Conservation (phyloP, 2,113 vertebrate species). For the Gila orcuttii region DNA sequence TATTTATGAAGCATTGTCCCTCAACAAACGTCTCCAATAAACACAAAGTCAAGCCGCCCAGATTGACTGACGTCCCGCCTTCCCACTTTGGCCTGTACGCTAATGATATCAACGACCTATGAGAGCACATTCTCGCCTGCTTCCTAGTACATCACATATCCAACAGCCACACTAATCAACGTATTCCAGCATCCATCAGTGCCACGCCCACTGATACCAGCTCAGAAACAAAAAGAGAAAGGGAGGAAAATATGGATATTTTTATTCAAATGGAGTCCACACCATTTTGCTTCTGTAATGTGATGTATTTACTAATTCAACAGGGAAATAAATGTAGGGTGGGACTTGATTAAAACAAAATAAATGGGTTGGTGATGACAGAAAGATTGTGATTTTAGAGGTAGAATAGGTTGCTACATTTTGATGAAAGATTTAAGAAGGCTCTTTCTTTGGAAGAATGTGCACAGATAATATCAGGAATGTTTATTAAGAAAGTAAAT, state of each 20-base stretch:
- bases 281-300: neutral
- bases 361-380: no score
- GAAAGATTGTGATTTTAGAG: no score
- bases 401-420: no score
- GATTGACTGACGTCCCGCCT: constrained; percentile 54
- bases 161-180: constrained; percentile 71
- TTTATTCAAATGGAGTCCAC: neutral
- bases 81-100: constrained; percentile 53
- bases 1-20: constrained; percentile 29
- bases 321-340: no score
- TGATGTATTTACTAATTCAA: neutral
- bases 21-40: constrained; percentile 37
- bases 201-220: constrained; percentile 58
- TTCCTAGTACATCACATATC: constrained; percentile 73
- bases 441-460: neutral
- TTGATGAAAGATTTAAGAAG: no score
- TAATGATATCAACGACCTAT: constrained; percentile 77
- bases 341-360: no score
- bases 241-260: neutral
- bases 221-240: neutral
- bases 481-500: neutral
- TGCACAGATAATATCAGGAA: neutral
- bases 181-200: constrained; percentile 62
- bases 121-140: constrained; percentile 72
- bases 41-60: constrained; percentile 30